Evolutionary conservation across 2,888 invertebrate genomes (phyloP).

Genomic region (Oscheius sp.): DNA sequence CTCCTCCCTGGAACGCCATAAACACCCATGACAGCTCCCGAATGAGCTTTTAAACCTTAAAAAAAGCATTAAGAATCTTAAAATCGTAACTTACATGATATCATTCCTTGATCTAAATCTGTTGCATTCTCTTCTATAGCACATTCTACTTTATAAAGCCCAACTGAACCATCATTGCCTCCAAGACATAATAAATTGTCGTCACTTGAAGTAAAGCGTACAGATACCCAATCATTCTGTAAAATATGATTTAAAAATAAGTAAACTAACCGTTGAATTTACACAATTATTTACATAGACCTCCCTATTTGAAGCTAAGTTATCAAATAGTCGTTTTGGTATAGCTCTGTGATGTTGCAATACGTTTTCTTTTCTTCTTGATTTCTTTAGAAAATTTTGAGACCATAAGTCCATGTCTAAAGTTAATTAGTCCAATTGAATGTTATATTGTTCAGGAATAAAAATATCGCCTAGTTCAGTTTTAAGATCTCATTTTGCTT

Average conservation of each 20-base stretch:
- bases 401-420: no score
- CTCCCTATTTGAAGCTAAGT: constrained; percentile 4
- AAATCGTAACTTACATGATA: not conserved
- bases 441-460: no score
- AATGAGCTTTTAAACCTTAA: constrained; percentile 20
- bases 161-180: constrained; percentile 19
- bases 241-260: not conserved
- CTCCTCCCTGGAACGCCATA: constrained; percentile 15
- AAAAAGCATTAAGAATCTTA: not conserved
- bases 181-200: constrained; percentile 7
- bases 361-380: no score
- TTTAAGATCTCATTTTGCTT: no score
- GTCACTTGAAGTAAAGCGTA: not conserved
- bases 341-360: not conserved
- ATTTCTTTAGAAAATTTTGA: no score
- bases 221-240: constrained; percentile 25
- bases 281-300: not conserved
- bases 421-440: no score
- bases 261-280: not conserved
- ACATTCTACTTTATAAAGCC: not conserved
- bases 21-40: constrained; percentile 20
- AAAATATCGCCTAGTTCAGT: no score
- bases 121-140: not conserved
- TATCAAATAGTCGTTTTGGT: not conserved
- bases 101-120: not conserved